phyloP scores from a whole-genome alignment of 1,140 invertebrate genomes.

The Eciton burchellii region DNA sequence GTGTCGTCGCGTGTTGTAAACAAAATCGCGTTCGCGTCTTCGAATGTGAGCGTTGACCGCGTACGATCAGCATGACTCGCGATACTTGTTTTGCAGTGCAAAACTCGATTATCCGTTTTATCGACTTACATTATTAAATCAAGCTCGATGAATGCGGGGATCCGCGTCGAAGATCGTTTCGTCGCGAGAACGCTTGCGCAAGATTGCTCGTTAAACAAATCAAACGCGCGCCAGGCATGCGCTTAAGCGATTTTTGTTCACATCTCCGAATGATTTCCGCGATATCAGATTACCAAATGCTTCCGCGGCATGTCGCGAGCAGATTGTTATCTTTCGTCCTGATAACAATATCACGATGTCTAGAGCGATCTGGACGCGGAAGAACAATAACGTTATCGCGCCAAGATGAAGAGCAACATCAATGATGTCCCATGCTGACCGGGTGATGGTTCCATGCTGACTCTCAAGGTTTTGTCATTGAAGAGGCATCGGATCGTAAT shows the following conservation, averaged over 20 bases:
- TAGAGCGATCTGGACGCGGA: background rate
- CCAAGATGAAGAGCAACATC: background rate
- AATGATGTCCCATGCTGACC: background rate
- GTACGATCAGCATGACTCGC: no score
- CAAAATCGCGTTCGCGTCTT: no score
- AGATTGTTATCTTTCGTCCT: background rate
- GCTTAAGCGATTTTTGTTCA: background rate
- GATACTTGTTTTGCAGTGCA: background rate
- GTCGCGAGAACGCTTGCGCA: background rate
- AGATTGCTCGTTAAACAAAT: background rate
- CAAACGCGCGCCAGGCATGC: no score
- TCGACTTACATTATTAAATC: background rate
- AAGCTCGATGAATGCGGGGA: no score
- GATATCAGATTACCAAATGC: background rate
- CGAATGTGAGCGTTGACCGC: no score
- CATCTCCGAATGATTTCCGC: background rate
- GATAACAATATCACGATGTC: background rate
- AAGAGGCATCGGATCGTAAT: background rate
- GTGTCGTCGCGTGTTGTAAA: no score
- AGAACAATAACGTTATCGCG: slow-evolving; percentile 14
- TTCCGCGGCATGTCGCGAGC: background rate
- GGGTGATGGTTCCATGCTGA: background rate
- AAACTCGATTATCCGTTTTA: background rate
- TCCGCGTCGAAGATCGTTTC: background rate
- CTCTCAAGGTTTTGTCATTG: background rate